Evolutionary conservation across 2,888 invertebrate species (phyloP), one percentile per base, ranked within the genome.

Genomic region (Leucophora obtusa): DNA sequence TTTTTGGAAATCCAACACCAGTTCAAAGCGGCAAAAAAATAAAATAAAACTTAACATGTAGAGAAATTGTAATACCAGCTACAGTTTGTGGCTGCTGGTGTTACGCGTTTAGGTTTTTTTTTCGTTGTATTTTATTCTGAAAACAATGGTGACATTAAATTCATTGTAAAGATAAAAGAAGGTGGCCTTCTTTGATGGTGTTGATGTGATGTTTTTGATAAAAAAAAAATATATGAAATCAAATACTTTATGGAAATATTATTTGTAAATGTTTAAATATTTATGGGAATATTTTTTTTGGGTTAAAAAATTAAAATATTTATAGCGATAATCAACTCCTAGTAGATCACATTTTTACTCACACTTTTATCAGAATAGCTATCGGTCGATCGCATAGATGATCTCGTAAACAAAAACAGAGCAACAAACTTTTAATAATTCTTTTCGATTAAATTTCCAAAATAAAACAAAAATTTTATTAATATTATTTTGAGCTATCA

Each of bases 1-100:
- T 66, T 66, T 76, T 65, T 73, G 28, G 77, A 71, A 81, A 81
- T 81, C 77, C 77, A 81, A 81, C 65, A 81, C 81, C 81, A 81
- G 73, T 81, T 81, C 81, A 81, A 81, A 80, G 77, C 71, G 77
- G 59, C 66, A 68, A 15, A 60, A 62, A 65, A 58, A 58, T 28
- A 28, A 28, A 28, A 68, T 62, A 53, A 71, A 69, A 50, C 35
- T 17, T 43, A 14, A 63, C 24, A 47, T 59, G 58, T 56, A 73
- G 72, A 58, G 72, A 63, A 76, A 76, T 76, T 76, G 69, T 70
- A 63, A 51, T 63, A 54, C 60, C 68, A 60, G 43, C 43, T 62
- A 54, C 47, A 75, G 38, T 68, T 62, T 75, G 74, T 68, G 74
- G 69, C 76, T 76, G 69, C 76, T 76, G 63, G 76, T 76, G 69